phyloP scores from a whole-genome alignment of 2,888 invertebrate species.

The Lasius fuliginosus region DNA sequence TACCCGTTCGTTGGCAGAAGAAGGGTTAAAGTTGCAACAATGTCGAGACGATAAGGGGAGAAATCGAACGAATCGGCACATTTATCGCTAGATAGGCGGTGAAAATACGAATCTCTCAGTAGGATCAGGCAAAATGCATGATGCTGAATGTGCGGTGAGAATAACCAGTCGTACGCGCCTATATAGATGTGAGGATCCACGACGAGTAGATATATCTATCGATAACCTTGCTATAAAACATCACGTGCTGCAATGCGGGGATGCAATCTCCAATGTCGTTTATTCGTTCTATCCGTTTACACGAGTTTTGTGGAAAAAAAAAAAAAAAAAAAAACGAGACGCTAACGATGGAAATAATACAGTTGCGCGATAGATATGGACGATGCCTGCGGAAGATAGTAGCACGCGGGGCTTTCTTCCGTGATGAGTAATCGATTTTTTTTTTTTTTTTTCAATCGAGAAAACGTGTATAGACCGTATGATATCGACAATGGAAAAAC shows the following conservation, averaged over 20 bases:
- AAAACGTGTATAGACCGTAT: conserved; percentile 34
- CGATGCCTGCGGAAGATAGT: conserved; percentile 40
- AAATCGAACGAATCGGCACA: neutral
- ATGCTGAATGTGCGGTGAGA: conserved; percentile 26
- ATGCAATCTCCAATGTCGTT: conserved; percentile 46
- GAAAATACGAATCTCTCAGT: neutral
- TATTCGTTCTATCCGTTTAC: conserved; percentile 38
- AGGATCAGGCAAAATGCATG: conserved; percentile 3
- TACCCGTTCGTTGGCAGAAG: too few relatives aligned
- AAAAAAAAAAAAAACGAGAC: neutral
- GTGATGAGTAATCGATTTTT: conserved; percentile 37
- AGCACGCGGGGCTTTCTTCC: conserved; percentile 24
- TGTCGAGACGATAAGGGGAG: neutral
- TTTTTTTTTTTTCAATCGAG: conserved; percentile 13
- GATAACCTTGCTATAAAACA: conserved; percentile 11
- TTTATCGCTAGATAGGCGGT: conserved; percentile 6
- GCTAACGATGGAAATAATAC: conserved; percentile 35
- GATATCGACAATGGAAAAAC: conserved; percentile 40
- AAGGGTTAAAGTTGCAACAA: neutral
- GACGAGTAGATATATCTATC: neutral
- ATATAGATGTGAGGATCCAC: conserved; percentile 3
- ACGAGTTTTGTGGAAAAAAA: neutral
- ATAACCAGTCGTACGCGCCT: conserved; percentile 4
- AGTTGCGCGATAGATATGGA: conserved; percentile 36
- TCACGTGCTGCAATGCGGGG: conserved; percentile 23